Conservation (phyloP, 2,888 invertebrate species). For the Koerneria pararmatus region DNA sequence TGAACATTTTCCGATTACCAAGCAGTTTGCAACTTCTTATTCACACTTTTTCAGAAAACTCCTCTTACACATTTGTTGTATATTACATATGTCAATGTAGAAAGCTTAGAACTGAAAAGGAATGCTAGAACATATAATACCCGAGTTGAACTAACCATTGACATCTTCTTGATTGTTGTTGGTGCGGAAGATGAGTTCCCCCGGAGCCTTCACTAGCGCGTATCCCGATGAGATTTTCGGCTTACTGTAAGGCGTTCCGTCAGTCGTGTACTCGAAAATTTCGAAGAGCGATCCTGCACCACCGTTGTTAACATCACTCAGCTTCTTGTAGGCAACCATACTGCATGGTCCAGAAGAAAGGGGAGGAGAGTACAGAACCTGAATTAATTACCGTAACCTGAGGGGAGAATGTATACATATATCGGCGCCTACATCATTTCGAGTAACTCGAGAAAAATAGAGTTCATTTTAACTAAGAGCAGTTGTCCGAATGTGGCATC, state of each 20-base stretch:
- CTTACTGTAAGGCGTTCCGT: conserved; percentile 58
- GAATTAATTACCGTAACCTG: too few relatives aligned
- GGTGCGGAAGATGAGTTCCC: conserved; percentile 59
- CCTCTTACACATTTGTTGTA: not conserved
- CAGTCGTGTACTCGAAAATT: conserved; percentile 60
- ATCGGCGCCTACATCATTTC: too few relatives aligned
- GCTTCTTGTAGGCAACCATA: conserved; percentile 59
- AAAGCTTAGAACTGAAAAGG: too few relatives aligned
- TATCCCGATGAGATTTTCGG: conserved; percentile 59
- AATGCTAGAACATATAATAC: not conserved
- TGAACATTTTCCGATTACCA: too few relatives aligned
- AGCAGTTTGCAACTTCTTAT: not conserved
- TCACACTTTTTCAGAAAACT: not conserved
- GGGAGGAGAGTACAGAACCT: conserved; percentile 59
- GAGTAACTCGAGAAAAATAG: too few relatives aligned
- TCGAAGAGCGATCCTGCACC: conserved; percentile 56
- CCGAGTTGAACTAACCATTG: conserved; percentile 49
- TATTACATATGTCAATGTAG: too few relatives aligned
- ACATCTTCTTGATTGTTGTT: conserved; percentile 58
- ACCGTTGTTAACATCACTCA: conserved; percentile 53
- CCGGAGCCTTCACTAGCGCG: conserved; percentile 56
- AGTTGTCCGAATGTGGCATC: too few relatives aligned
- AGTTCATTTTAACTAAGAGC: too few relatives aligned
- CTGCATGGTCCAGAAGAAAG: conserved; percentile 57
- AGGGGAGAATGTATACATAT: too few relatives aligned